Conservation (phyloP, 2,797 vertebrate species). For the Enoplosus armatus region DNA sequence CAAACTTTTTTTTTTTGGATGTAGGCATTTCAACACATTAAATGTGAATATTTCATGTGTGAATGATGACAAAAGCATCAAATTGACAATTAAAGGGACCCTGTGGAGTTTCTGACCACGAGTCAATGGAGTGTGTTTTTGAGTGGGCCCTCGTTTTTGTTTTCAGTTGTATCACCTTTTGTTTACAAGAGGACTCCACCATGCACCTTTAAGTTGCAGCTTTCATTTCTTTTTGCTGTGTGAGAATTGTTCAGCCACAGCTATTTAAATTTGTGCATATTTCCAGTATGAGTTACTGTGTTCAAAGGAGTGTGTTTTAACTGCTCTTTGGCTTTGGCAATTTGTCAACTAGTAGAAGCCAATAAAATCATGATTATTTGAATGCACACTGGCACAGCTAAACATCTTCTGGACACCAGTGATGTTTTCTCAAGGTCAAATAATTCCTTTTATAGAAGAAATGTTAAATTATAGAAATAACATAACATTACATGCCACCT, state of each 20-base stretch:
- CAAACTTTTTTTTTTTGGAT: background rate
- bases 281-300: background rate
- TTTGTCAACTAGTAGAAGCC: background rate
- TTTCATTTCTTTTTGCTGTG: conserved; percentile 2
- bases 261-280: conserved; percentile 13
- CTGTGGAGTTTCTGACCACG: background rate
- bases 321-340: background rate
- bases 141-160: background rate
- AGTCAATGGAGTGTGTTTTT: background rate
- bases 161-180: no score
- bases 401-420: background rate
- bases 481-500: conserved; percentile 12
- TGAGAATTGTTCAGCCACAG: conserved; percentile 12
- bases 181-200: background rate
- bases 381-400: background rate
- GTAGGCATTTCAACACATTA: background rate
- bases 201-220: background rate
- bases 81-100: background rate
- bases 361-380: background rate
- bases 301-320: background rate
- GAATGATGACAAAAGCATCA: background rate
- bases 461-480: conserved; percentile 27
- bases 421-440: background rate
- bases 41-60: background rate
- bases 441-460: background rate